Evolutionary conservation across 2,797 vertebrate genomes (phyloP).

Genomic region (Emydoidea blandingii): DNA sequence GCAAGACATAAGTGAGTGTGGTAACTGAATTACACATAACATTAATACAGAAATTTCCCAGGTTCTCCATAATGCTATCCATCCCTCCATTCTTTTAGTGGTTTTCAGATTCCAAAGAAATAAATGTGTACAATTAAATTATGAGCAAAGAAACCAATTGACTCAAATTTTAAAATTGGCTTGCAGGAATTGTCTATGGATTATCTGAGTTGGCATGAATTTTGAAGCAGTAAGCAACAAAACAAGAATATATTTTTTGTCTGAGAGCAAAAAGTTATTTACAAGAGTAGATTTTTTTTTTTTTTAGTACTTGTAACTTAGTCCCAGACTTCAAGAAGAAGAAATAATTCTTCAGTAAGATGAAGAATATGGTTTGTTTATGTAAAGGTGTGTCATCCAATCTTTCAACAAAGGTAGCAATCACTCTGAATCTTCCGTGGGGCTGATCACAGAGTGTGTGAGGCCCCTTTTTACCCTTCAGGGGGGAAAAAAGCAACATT

Average conservation of each 20-base stretch:
- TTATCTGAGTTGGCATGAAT: neutral
- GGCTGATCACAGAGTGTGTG: neutral
- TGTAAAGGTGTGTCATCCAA: neutral
- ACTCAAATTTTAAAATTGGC: neutral
- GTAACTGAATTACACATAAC: too few relatives aligned
- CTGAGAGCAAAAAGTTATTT: neutral
- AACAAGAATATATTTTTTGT: neutral
- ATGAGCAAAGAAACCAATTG: fast-evolving
- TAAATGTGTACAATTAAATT: too few relatives aligned
- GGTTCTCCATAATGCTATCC: too few relatives aligned
- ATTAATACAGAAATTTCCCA: too few relatives aligned
- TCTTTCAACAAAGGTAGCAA: neutral
- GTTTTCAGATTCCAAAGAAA: too few relatives aligned
- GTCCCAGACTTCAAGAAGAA: neutral
- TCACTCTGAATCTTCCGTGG: fast-evolving
- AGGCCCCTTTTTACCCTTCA: neutral
- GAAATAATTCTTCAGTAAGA: neutral
- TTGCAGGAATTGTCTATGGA: neutral
- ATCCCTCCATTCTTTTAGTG: neutral
- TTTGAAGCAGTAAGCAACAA: neutral
- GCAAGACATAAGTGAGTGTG: too few relatives aligned
- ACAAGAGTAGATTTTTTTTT: neutral
- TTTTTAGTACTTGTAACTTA: neutral
- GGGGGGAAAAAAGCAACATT: neutral
- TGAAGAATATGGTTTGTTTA: neutral